Conservation (phyloP, 2,797 vertebrate species). For the Acanthis flammea region DNA sequence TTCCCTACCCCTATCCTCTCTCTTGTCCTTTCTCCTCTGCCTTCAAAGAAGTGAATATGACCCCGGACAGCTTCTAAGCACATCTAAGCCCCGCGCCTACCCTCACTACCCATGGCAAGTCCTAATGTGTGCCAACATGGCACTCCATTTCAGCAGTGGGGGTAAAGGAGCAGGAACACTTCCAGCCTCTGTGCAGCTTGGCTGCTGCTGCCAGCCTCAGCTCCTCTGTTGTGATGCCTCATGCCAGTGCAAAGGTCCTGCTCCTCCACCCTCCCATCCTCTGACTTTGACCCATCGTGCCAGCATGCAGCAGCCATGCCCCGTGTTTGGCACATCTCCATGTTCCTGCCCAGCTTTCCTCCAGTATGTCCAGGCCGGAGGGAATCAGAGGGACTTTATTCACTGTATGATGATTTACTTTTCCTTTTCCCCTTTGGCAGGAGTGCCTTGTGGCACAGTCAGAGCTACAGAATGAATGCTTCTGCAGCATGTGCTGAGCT, state of each 20-base stretch:
- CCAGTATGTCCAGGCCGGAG: fast-evolving
- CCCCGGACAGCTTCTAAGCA: fast-evolving
- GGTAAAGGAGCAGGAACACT: fast-evolving
- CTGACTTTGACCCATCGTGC: background rate
- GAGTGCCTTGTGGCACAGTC: fast-evolving
- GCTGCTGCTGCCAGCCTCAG: background rate
- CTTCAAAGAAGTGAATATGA: background rate
- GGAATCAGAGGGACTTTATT: background rate
- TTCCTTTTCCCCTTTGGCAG: background rate
- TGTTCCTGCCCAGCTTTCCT: background rate
- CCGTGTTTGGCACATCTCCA: fast-evolving
- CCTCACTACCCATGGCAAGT: background rate
- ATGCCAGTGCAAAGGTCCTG: background rate
- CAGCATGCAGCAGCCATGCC: background rate
- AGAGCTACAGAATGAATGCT: background rate
- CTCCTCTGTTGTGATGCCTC: fast-evolving
- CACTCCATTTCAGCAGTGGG: background rate
- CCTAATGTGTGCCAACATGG: fast-evolving
- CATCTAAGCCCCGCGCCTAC: fast-evolving
- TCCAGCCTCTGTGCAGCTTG: background rate
- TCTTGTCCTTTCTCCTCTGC: background rate
- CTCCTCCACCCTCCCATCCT: background rate
- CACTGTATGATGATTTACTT: background rate
- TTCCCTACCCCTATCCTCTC: background rate
- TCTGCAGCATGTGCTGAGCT: background rate